Percentiles rank a stretch among this genome's conserved stretches.
Conservation (phyloP, 2,888 invertebrate genomes). For the Arrhopalites spinosus region DNA sequence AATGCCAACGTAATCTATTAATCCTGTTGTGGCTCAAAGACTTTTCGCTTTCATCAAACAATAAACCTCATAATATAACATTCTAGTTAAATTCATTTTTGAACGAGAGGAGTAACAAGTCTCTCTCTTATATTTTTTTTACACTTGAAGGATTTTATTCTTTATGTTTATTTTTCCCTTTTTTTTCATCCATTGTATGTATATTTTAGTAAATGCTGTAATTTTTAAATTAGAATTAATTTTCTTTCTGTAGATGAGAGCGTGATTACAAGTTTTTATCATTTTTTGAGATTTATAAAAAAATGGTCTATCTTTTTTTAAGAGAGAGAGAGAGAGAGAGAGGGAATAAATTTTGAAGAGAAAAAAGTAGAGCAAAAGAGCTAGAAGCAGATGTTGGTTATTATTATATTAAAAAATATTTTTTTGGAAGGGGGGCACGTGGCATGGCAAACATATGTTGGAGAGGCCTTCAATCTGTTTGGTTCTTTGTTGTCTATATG, state of each 20-base stretch:
- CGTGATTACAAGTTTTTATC: too few relatives aligned
- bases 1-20: not conserved
- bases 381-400: not conserved
- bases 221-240: too few relatives aligned
- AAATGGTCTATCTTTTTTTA: not conserved
- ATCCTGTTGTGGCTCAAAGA: not conserved
- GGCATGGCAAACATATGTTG: constrained; percentile 32
- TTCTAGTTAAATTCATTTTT: too few relatives aligned
- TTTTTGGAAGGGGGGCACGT: constrained; percentile 6
- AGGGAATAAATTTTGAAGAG: not conserved
- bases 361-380: not conserved
- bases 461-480: constrained; percentile 14
- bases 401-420: not conserved
- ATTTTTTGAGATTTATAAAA: too few relatives aligned
- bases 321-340: too few relatives aligned
- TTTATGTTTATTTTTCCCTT: too few relatives aligned
- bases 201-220: too few relatives aligned
- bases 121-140: too few relatives aligned
- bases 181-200: too few relatives aligned
- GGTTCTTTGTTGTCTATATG: not conserved
- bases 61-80: not conserved
- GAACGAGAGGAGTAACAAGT: too few relatives aligned
- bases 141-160: too few relatives aligned
- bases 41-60: not conserved
- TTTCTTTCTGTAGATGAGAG: too few relatives aligned